These are phyloP conservation scores for Tetragnatha montana DNA, from an alignment of 2,888 invertebrate species.

Conservation along the genomic window DNA sequence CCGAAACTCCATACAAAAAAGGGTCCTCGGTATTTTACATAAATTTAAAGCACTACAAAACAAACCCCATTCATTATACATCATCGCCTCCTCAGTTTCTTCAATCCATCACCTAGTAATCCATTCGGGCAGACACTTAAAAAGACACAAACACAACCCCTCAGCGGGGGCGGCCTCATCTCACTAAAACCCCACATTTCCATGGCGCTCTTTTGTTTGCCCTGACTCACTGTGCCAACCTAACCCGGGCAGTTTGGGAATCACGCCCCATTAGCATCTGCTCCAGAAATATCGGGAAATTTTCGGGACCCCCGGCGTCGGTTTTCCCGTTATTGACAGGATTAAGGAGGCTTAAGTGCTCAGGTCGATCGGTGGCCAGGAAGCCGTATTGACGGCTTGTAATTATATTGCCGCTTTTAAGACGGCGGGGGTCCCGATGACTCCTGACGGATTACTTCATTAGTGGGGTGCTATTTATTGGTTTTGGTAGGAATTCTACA, in stretches of 20 bases:
- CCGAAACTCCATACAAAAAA: no score
- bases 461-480: not conserved
- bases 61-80: not conserved
- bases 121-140: not conserved
- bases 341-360: slow-evolving; percentile 50
- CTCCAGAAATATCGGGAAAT: slow-evolving; percentile 44
- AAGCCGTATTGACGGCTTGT: slow-evolving; percentile 46
- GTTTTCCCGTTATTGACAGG: slow-evolving; percentile 39
- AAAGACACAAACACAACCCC: slow-evolving; percentile 20
- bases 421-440: not conserved
- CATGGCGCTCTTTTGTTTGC: slow-evolving; percentile 51
- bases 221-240: slow-evolving; percentile 67
- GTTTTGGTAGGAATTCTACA: no score
- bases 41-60: no score
- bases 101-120: slow-evolving; percentile 29
- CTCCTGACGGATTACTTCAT: not conserved
- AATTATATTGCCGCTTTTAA: slow-evolving; percentile 5
- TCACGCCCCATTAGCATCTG: slow-evolving; percentile 68
- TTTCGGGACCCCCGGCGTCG: slow-evolving; percentile 20
- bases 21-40: no score
- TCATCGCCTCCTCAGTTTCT: not conserved
- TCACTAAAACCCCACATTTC: slow-evolving; percentile 26
- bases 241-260: slow-evolving; percentile 48
- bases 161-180: not conserved
- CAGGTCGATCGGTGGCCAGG: slow-evolving; percentile 34